phyloP scores from a whole-genome alignment of 2,113 vertebrate genomes.

The Scatophagus argus region DNA sequence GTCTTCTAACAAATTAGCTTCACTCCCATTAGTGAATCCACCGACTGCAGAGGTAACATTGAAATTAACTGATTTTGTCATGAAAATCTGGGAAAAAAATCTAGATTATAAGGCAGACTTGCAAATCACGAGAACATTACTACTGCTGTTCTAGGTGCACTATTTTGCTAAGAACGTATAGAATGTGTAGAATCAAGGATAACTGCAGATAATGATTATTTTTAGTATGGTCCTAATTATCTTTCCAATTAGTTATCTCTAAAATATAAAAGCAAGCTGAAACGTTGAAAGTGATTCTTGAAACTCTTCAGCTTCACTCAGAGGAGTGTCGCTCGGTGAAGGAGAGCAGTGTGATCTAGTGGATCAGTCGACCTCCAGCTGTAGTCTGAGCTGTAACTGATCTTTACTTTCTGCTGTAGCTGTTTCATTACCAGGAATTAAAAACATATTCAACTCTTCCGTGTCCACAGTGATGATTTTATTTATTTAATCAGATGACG shows the following conservation, averaged over 20 bases:
- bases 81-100: no score
- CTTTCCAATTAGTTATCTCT: slow-evolving; percentile 5
- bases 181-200: background rate
- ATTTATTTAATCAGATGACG: no score
- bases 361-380: slow-evolving; percentile 47
- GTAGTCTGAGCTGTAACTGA: slow-evolving; percentile 45
- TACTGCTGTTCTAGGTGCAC: background rate
- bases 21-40: no score
- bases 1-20: background rate
- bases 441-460: slow-evolving; percentile 43
- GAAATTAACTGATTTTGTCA: background rate
- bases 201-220: background rate
- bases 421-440: slow-evolving; percentile 57
- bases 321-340: background rate
- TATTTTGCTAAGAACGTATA: background rate
- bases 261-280: background rate
- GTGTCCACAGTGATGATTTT: background rate
- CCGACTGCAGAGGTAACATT: background rate
- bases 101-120: background rate
- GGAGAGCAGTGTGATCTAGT: slow-evolving; percentile 22
- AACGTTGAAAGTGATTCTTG: background rate
- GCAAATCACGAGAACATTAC: background rate
- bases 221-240: background rate
- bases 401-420: slow-evolving; percentile 60
- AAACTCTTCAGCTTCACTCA: background rate